phyloP scores from a whole-genome alignment of 2,113 vertebrate genomes.

The Xenopus tropicalis region UCB_Xtro_10.0 CM004443.2:182814501-182815000 shows the following conservation, averaged over 20 bases:
- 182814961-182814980: constrained; percentile 62
- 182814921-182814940: constrained; percentile 96
- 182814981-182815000: constrained; percentile 58
- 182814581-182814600: constrained; percentile 78
- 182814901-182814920: constrained; percentile 91
- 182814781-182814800: constrained; percentile 46
- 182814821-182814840: constrained; percentile 24
- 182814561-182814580: constrained; percentile 87
- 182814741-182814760: constrained; percentile 77
- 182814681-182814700: constrained; percentile 80
- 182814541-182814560: constrained; percentile 78
- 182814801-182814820: constrained; percentile 35
- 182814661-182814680: constrained; percentile 81
- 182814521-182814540: constrained; percentile 71
- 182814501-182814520: constrained; percentile 77
- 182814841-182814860: constrained; percentile 49
- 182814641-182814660: constrained; percentile 70
- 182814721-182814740: constrained; percentile 84
- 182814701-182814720: constrained; percentile 63
- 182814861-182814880: constrained; percentile 50
- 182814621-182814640: constrained; percentile 70
- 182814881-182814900: constrained; percentile 75
- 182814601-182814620: constrained; percentile 75
- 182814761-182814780: constrained; percentile 55
- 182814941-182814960: constrained; percentile 80